Conservation (phyloP, 2,888 invertebrate genomes). For the Mesopsocus fuscifrons region DNA sequence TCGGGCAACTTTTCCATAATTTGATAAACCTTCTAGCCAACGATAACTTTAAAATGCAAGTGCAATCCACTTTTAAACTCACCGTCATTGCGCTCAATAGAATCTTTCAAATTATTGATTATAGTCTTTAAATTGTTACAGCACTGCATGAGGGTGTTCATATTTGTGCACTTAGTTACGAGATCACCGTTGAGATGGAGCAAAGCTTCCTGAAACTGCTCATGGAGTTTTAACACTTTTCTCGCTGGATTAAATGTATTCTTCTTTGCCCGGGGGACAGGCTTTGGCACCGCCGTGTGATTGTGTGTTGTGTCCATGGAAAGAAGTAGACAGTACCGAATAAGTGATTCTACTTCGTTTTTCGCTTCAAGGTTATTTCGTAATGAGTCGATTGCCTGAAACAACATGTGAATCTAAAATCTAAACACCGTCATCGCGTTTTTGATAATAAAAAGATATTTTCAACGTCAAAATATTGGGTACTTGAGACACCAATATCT, state of each 20-base stretch:
- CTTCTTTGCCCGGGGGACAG: background rate
- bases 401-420: background rate
- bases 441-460: background rate
- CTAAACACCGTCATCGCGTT: background rate
- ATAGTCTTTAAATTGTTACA: constrained; percentile 8
- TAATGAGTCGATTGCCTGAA: constrained; percentile 2
- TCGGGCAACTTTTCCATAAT: too few species aligned
- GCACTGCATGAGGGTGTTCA: background rate
- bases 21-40: too few species aligned
- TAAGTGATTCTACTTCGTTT: constrained; percentile 1
- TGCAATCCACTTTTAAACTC: too few species aligned
- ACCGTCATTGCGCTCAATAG: constrained; percentile 6
- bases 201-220: constrained; percentile 3
- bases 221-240: constrained; percentile 4
- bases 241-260: background rate
- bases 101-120: constrained; percentile 6
- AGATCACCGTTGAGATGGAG: background rate
- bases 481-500: too few species aligned
- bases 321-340: constrained; percentile 2
- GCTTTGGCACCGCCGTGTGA: background rate
- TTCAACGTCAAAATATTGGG: too few species aligned
- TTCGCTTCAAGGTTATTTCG: background rate
- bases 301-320: constrained; percentile 4
- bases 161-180: constrained; percentile 5
- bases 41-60: too few species aligned